These are phyloP conservation scores for Falco cherrug DNA, from an alignment of 2,797 vertebrate species.

Conservation along the genomic window DNA sequence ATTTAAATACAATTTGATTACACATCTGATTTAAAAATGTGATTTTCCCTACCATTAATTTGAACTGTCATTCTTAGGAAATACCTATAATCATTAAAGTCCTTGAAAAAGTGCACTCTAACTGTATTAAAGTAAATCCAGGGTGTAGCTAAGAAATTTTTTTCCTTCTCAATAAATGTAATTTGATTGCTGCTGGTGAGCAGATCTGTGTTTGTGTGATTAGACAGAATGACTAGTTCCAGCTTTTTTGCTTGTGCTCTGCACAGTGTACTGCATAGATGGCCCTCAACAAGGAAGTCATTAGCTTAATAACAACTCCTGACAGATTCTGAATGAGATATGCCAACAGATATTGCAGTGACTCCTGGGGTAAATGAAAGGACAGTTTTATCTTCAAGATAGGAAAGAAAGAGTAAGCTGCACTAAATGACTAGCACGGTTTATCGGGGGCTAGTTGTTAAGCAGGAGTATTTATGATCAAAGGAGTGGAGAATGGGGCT, in stretches of 20 bases:
- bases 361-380: conserved; percentile 37
- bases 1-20: neutral
- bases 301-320: conserved; percentile 4
- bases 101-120: neutral
- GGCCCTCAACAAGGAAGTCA: neutral
- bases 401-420: neutral
- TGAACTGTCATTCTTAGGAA: neutral
- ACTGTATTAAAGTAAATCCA: neutral
- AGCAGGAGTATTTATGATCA: conserved; percentile 39
- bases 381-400: conserved; percentile 9
- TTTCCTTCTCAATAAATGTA: neutral
- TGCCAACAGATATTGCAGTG: neutral
- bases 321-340: neutral
- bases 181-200: neutral
- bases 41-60: neutral
- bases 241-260: neutral
- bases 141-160: neutral
- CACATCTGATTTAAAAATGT: neutral
- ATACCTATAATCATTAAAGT: neutral
- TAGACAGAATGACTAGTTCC: neutral
- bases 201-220: neutral
- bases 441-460: conserved; percentile 52
- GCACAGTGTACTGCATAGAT: neutral
- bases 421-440: neutral
- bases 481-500: neutral